Evolutionary conservation across 2,113 vertebrate species (phyloP).

Genomic region (Neogobius melanostomus): DNA sequence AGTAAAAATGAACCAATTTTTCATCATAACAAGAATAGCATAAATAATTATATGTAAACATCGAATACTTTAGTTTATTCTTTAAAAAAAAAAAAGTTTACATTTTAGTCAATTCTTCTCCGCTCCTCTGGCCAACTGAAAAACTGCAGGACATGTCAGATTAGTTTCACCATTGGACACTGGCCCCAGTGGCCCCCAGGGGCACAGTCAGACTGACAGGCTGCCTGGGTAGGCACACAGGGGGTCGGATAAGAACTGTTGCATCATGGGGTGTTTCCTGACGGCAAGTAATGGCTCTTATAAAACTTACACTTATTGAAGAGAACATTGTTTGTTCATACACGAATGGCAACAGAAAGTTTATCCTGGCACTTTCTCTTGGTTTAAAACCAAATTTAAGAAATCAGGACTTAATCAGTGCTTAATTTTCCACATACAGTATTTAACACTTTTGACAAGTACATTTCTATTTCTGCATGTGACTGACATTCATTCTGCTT

Average conservation of each 20-base stretch:
- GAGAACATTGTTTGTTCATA: constrained; percentile 22
- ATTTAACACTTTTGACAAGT: no score
- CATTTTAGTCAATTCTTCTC: not conserved
- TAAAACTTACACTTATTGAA: constrained; percentile 6
- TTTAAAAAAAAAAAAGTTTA: no score
- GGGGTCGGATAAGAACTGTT: constrained; percentile 22
- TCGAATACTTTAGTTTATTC: no score
- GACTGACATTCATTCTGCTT: no score
- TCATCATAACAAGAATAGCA: no score
- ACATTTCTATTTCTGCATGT: no score
- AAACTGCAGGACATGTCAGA: constrained; percentile 58
- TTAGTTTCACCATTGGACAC: constrained; percentile 69
- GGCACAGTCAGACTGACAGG: constrained; percentile 35
- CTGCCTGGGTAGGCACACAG: constrained; percentile 25
- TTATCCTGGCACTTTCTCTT: constrained; percentile 15
- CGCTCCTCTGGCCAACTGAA: constrained; percentile 64
- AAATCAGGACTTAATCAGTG: no score
- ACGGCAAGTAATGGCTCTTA: not conserved
- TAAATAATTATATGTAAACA: no score
- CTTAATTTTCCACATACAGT: no score
- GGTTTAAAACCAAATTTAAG: not conserved
- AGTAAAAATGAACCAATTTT: constrained; percentile 12
- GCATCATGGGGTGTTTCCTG: constrained; percentile 32
- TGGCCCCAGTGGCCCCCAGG: constrained; percentile 32
- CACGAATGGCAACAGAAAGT: constrained; percentile 18